phyloP scores from a whole-genome alignment of 2,113 vertebrate species.

The Limnothrissa miodon region DNA sequence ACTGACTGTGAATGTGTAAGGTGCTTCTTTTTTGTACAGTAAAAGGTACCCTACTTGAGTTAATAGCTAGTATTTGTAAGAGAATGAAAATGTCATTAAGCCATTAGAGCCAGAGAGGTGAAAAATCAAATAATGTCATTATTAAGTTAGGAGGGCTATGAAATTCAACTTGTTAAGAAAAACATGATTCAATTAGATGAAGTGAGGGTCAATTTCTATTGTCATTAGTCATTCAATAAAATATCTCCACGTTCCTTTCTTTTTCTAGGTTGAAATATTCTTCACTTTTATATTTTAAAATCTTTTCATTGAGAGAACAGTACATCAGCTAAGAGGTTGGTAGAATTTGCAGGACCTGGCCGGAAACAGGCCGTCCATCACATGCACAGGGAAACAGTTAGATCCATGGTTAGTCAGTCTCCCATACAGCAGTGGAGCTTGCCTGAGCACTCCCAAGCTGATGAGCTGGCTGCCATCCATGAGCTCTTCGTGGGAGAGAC shows the following conservation, averaged over 20 bases:
- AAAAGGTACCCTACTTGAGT: not conserved
- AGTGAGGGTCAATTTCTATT: not conserved
- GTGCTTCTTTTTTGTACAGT: not conserved
- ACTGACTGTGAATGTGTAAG: not conserved
- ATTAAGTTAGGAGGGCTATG: not conserved
- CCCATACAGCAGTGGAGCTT: slow-evolving; percentile 36
- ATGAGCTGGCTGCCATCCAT: slow-evolving; percentile 33
- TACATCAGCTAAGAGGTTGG: not conserved
- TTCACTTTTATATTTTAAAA: not conserved
- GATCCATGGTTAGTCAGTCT: slow-evolving; percentile 32
- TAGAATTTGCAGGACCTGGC: not conserved
- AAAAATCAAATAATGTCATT: not conserved
- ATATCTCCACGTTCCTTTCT: not conserved
- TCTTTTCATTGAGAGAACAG: not conserved
- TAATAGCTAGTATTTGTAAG: not conserved
- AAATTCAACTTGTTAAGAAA: not conserved
- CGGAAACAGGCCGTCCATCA: slow-evolving; percentile 28
- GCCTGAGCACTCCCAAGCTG: slow-evolving; percentile 13
- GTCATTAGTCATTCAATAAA: not conserved
- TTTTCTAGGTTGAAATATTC: no score
- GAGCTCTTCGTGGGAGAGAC: not conserved
- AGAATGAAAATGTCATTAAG: not conserved
- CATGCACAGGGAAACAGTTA: slow-evolving; percentile 15
- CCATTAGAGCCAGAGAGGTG: not conserved
- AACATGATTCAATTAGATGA: not conserved